These are phyloP conservation scores for Margaritifera margaritifera DNA, from an alignment of 2,888 invertebrate genomes.

Conservation along the genomic window DNA sequence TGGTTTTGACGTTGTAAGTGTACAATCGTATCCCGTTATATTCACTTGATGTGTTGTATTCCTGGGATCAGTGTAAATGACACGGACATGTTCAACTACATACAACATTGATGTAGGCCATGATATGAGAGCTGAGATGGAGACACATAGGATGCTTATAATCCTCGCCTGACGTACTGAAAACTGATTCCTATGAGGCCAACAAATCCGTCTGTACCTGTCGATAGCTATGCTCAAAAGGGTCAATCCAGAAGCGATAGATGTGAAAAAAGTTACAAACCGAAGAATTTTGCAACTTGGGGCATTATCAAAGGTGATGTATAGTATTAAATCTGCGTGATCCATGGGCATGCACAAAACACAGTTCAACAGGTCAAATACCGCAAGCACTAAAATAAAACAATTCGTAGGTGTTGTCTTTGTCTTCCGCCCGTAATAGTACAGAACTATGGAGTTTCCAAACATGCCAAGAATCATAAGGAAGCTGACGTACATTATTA, in stretches of 20 bases:
- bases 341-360: constrained; percentile 53
- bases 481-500: constrained; percentile 41
- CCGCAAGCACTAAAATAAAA: constrained; percentile 49
- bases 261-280: constrained; percentile 45
- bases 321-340: constrained; percentile 47
- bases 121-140: constrained; percentile 31
- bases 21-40: constrained; percentile 49
- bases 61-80: constrained; percentile 21
- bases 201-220: constrained; percentile 54
- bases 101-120: constrained; percentile 49
- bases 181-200: constrained; percentile 47
- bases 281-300: constrained; percentile 47
- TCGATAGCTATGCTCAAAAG: constrained; percentile 54
- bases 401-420: constrained; percentile 47
- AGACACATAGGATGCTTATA: constrained; percentile 14
- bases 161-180: constrained; percentile 34
- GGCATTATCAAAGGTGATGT: constrained; percentile 43
- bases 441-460: constrained; percentile 49
- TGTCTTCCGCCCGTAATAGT: constrained; percentile 47
- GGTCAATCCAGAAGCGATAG: constrained; percentile 46
- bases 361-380: constrained; percentile 50
- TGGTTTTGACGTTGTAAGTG: constrained; percentile 33
- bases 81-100: constrained; percentile 41
- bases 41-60: constrained; percentile 1
- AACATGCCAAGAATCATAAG: constrained; percentile 47